These are phyloP conservation scores for Chaetogeoica ovagalla DNA, from an alignment of 2,888 invertebrate species.

Conservation along the genomic window DNA sequence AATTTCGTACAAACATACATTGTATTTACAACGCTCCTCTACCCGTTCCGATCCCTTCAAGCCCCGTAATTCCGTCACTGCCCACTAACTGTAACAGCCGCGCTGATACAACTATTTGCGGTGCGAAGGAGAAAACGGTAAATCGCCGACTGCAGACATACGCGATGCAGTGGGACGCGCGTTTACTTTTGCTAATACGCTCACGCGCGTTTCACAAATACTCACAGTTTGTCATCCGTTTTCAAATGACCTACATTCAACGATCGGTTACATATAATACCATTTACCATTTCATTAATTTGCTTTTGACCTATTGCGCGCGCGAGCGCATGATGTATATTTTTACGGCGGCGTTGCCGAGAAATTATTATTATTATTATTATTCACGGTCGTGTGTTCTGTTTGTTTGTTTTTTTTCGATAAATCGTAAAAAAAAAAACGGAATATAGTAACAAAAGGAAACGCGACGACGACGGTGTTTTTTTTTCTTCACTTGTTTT, in stretches of 20 bases:
- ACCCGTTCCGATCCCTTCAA: no score
- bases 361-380: conserved; percentile 40
- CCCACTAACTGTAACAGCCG: no score
- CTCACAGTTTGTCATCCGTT: conserved; percentile 2
- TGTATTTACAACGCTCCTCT: no score
- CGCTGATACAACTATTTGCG: no score
- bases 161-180: conserved; percentile 15
- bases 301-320: conserved; percentile 16
- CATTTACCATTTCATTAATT: conserved; percentile 9
- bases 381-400: conserved; percentile 31
- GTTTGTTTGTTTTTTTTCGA: conserved; percentile 6
- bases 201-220: neutral
- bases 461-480: no score
- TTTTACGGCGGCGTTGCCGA: neutral
- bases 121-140: no score
- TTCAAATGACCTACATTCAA: conserved; percentile 20
- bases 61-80: no score
- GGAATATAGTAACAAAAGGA: conserved; percentile 24
- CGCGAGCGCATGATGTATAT: neutral
- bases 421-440: conserved; percentile 30
- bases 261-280: neutral
- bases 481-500: no score
- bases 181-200: neutral
- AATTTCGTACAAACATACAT: no score
- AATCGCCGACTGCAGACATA: no score